Conservation (phyloP, 2,888 invertebrate species). For the Muschampia plurimacula region DNA sequence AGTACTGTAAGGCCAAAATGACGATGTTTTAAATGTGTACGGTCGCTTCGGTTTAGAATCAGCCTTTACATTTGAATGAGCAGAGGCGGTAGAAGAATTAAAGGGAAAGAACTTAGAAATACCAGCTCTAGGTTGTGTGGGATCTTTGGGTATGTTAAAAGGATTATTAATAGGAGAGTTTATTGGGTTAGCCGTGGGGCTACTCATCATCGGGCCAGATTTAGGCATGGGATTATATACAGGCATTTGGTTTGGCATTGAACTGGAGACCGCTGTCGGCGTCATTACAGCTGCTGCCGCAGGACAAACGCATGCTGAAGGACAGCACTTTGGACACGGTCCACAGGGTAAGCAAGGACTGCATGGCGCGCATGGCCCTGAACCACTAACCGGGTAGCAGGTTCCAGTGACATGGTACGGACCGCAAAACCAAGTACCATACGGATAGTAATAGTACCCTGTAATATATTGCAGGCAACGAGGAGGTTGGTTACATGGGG, state of each 20-base stretch:
- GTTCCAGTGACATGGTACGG: constrained; percentile 68
- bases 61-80: constrained; percentile 7
- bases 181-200: constrained; percentile 26
- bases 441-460: constrained; percentile 76
- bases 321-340: constrained; percentile 39
- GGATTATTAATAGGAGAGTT: constrained; percentile 35
- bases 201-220: constrained; percentile 3
- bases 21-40: constrained; percentile 24
- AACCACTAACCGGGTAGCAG: constrained; percentile 55
- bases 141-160: constrained; percentile 27
- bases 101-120: constrained; percentile 59
- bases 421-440: constrained; percentile 75
- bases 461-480: constrained; percentile 72
- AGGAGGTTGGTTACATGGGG: constrained; percentile 67
- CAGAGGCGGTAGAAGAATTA: constrained; percentile 39
- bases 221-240: constrained; percentile 23
- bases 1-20: constrained; percentile 29
- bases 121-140: constrained; percentile 41
- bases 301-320: constrained; percentile 39
- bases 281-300: constrained; percentile 31
- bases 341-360: constrained; percentile 51
- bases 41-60: constrained; percentile 17
- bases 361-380: constrained; percentile 47
- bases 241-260: constrained; percentile 24
- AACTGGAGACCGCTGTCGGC: neutral